Evolutionary conservation across 2,888 invertebrate genomes (phyloP).

Genomic region (Macaria notata): DNA sequence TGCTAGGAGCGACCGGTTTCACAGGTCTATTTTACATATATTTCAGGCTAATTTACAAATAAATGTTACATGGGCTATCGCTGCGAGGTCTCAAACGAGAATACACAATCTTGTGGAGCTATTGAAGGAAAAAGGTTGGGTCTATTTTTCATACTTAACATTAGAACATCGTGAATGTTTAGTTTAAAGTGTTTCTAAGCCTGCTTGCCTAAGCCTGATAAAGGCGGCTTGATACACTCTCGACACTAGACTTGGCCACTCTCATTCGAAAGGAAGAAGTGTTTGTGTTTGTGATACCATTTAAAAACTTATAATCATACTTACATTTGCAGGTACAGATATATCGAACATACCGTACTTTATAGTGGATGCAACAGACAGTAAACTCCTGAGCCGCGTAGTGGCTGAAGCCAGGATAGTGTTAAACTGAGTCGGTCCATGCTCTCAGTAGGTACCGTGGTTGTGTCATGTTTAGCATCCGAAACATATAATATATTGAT

Average conservation of each 20-base stretch:
- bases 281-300: too few species aligned
- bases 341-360: conserved; percentile 39
- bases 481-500: conserved; percentile 58
- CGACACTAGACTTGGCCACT: too few species aligned
- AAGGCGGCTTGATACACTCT: too few species aligned
- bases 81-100: conserved; percentile 49
- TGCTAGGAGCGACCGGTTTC: conserved; percentile 52
- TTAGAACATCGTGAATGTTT: neutral
- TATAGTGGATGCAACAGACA: conserved; percentile 46
- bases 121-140: conserved; percentile 21
- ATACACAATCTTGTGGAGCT: conserved; percentile 14
- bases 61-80: conserved; percentile 43
- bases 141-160: neutral
- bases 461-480: conserved; percentile 53
- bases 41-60: conserved; percentile 31
- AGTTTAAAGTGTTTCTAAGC: too few species aligned
- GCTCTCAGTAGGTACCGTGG: conserved; percentile 46
- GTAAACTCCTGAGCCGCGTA: conserved; percentile 36
- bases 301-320: too few species aligned
- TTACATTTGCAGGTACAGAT: conserved; percentile 39
- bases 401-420: conserved; percentile 44
- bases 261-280: too few species aligned
- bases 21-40: conserved; percentile 33
- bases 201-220: too few species aligned
- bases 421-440: conserved; percentile 58